Conservation (phyloP, 2,888 invertebrate species). For the Aphelenchoides bicaudatus region DNA sequence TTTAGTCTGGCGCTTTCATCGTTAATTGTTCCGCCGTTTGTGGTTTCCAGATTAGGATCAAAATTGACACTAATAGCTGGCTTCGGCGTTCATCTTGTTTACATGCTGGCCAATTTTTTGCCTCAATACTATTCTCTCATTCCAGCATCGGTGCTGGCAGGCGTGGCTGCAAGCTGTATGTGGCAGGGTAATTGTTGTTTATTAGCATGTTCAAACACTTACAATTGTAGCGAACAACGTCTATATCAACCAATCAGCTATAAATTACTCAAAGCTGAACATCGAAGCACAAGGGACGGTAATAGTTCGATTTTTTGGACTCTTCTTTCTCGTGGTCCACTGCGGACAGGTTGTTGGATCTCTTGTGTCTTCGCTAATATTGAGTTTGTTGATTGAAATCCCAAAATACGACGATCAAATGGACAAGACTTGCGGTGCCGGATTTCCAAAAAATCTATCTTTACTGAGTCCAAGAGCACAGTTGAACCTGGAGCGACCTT, state of each 20-base stretch:
- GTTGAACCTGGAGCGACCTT: constrained; percentile 71
- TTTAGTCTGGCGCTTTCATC: constrained; percentile 88
- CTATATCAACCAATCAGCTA: constrained; percentile 88
- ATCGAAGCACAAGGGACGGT: constrained; percentile 75
- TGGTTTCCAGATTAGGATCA: constrained; percentile 84
- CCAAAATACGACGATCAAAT: constrained; percentile 35
- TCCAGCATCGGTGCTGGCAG: constrained; percentile 71
- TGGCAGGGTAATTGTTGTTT: no score
- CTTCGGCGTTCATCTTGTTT: constrained; percentile 87
- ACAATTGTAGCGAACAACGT: constrained; percentile 97
- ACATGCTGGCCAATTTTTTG: constrained; percentile 88
- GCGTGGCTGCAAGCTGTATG: constrained; percentile 90
- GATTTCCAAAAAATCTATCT: constrained; percentile 46
- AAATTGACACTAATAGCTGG: constrained; percentile 91
- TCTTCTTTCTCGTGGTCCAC: constrained; percentile 97
- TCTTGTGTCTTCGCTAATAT: constrained; percentile 75
- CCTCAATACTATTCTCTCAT: constrained; percentile 71
- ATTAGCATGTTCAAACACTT: no score
- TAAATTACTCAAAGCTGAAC: constrained; percentile 77
- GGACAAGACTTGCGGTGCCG: constrained; percentile 52
- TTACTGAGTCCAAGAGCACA: constrained; percentile 34
- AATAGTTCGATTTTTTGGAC: constrained; percentile 92
- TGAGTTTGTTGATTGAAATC: constrained; percentile 42
- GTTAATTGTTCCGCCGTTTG: constrained; percentile 86
- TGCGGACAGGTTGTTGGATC: constrained; percentile 93